phyloP scores from a whole-genome alignment of 2,797 vertebrate genomes.

The Protosalanx chinensis region DNA sequence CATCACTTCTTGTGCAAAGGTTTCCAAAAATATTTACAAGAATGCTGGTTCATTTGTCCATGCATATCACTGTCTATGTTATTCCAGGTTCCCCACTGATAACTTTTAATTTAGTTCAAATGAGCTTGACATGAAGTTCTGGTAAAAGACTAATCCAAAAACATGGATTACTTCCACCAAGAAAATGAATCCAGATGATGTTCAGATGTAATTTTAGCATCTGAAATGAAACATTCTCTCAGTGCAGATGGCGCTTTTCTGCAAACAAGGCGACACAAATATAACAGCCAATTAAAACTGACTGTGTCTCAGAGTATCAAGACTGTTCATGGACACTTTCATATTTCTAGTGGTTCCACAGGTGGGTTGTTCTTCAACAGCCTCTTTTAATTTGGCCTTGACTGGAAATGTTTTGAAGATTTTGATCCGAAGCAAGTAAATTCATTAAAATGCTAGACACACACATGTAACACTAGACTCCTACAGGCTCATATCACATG shows the following conservation, averaged over 20 bases:
- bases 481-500: background rate
- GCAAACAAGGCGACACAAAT: conserved; percentile 60
- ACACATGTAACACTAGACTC: background rate
- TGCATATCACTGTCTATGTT: no score
- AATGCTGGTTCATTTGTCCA: no score
- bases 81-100: no score
- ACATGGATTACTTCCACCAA: no score
- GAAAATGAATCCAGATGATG: no score
- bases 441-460: conserved; percentile 9
- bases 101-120: no score
- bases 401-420: background rate
- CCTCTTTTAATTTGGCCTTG: background rate
- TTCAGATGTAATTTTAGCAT: no score
- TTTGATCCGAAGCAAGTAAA: conserved; percentile 6
- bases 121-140: no score
- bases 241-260: conserved; percentile 63
- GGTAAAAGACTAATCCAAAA: no score
- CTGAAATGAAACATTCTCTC: no score
- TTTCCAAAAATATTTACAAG: no score
- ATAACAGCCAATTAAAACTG: conserved; percentile 64
- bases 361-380: background rate
- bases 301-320: conserved; percentile 52
- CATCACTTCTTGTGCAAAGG: no score
- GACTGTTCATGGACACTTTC: conserved; percentile 60
- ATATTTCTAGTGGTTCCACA: conserved; percentile 56